A percentile compares a stretch with the other conserved stretches of the same genome.
phyloP scores from a whole-genome alignment of 2,113 vertebrate species.

The Myotis lucifugus region DNA sequence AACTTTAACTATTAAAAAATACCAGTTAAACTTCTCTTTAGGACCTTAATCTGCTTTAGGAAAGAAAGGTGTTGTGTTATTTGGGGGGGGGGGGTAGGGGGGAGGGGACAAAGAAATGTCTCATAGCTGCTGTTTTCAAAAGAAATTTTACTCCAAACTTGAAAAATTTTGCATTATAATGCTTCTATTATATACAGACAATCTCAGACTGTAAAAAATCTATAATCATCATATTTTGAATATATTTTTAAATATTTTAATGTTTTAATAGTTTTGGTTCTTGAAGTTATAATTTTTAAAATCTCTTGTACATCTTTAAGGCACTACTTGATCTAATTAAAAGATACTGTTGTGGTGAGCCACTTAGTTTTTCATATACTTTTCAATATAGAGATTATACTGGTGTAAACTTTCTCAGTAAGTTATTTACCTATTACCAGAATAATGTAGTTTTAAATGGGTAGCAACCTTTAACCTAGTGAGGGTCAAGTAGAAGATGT shows the following conservation, averaged over 20 bases:
- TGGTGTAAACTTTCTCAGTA: not conserved
- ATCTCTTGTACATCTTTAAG: not conserved
- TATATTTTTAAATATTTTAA: not conserved
- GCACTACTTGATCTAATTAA: not conserved
- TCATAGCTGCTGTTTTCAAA: not conserved
- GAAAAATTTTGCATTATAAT: not conserved
- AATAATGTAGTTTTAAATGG: not conserved
- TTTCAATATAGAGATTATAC: conserved; percentile 13
- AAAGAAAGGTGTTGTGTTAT: not conserved
- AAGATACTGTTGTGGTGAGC: not conserved
- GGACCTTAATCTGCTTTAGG: conserved; percentile 25
- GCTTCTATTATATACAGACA: not conserved
- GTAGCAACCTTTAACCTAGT: conserved; percentile 12
- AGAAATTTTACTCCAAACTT: conserved; percentile 31
- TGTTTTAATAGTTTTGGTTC: conserved; percentile 19
- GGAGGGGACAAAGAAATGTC: no score
- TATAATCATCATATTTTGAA: conserved; percentile 8
- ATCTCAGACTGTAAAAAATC: not conserved
- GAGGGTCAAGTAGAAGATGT: not conserved
- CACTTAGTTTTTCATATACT: conserved; percentile 13
- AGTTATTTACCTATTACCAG: not conserved
- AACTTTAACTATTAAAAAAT: conserved; percentile 24
- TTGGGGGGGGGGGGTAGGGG: not conserved
- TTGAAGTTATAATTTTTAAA: conserved; percentile 23
- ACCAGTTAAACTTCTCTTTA: conserved; percentile 9